Percentiles rank a stretch among this genome's conserved stretches.
These are phyloP conservation scores for Hyles euphorbiae DNA, from an alignment of 1,140 invertebrate genomes.

Conservation along the genomic window DNA sequence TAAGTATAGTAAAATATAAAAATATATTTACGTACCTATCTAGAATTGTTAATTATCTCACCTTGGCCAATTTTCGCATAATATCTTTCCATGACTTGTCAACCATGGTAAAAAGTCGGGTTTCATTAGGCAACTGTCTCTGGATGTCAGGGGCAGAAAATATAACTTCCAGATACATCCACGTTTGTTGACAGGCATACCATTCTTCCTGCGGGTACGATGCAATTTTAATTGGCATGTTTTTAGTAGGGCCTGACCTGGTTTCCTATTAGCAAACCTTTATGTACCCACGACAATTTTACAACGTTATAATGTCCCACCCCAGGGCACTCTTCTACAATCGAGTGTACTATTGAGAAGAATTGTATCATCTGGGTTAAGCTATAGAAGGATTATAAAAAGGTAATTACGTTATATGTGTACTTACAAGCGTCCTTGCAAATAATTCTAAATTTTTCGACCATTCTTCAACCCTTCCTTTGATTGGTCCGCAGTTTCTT, in stretches of 20 bases:
- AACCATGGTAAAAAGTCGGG: slow-evolving; percentile 88
- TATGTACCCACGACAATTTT: no score
- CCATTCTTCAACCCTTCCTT: slow-evolving; percentile 88
- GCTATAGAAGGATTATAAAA: no score
- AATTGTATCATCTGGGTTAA: no score
- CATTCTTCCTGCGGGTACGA: slow-evolving; percentile 82
- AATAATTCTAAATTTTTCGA: slow-evolving; percentile 83
- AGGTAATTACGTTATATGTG: no score
- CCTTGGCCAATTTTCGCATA: slow-evolving; percentile 84
- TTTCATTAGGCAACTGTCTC: slow-evolving; percentile 88
- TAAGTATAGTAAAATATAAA: no score
- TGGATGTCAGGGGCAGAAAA: slow-evolving; percentile 94
- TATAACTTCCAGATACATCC: slow-evolving; percentile 92
- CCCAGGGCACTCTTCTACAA: no score
- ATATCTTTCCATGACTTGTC: slow-evolving; percentile 93
- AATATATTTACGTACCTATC: no score
- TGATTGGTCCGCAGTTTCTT: slow-evolving; percentile 88
- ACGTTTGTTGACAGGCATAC: slow-evolving; percentile 88
- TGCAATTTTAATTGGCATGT: no score
- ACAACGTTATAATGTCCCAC: no score
- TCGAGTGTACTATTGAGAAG: no score
- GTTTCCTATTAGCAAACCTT: no score
- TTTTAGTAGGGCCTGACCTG: no score
- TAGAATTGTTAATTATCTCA: slow-evolving; percentile 26
- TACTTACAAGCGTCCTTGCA: slow-evolving; percentile 81